Evolutionary conservation across 2,797 vertebrate species (phyloP), one percentile per base, ranked within the genome.

Genomic region (Zonotrichia albicollis): DNA sequence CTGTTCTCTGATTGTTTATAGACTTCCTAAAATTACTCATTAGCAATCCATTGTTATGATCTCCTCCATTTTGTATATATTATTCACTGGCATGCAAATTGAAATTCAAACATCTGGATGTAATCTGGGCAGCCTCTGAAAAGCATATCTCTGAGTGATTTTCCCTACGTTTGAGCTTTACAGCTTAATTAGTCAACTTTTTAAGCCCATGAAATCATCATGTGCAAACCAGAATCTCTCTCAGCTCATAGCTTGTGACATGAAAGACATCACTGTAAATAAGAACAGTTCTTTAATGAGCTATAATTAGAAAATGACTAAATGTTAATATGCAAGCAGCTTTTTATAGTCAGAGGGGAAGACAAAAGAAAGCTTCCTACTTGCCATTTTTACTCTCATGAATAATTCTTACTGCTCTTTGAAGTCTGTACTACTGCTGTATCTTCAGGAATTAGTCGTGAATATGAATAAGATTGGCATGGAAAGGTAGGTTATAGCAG

Each of bases 31-130:
- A 94, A 84, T 94, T 91, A 88, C 87, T 96, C 94, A 95, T 95
- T 96, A 96, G 75, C 80, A 93, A 93, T 76, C 91, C 76, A 93
- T 90, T 96, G 91, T 93, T 97, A 92, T 95, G 79, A 95, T 96
- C 87, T 64, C 84, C 89, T 89, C 90, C 92, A 92, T 96, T 95
- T 85, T 94, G 91, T 93, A 81, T 94, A 93, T 86, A 91, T 93
- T 95, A 92, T 90, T 91, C 85, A 40, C 80, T 94, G 85, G 85
- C 89, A 93, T 94, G 77, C 74, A 88, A 90, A 96, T 84, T 86
- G 91, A 93, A 92, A 93, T 93, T 84, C 87, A 81, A 18, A 95
- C 94, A 95, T 96, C 94, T 96, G 95, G 94, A 91, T 93, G 90
- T 91, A 95, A 96, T 95, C 92, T 92, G 79, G 82, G 75, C 89